Evolutionary conservation across 2,888 invertebrate species (phyloP).

Genomic region (Stegophylla sp.): DNA sequence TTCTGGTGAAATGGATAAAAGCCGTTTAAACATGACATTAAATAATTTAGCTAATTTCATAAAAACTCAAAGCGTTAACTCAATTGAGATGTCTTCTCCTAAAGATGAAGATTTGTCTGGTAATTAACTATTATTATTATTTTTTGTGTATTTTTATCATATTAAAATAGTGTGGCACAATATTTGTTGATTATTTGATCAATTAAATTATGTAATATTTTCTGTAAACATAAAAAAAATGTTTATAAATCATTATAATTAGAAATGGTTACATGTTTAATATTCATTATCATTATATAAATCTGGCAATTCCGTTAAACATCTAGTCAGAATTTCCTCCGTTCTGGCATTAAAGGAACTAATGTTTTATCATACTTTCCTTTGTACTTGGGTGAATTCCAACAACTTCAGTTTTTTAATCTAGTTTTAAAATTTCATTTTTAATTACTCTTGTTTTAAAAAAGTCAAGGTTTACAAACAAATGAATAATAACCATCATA

Average conservation of each 20-base stretch:
- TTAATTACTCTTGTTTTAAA: no score
- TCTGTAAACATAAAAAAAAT: no score
- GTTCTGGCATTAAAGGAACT: no score
- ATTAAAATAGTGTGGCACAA: background rate
- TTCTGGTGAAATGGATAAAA: slow-evolving; percentile 79
- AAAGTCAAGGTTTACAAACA: no score
- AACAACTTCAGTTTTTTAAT: no score
- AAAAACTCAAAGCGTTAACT: slow-evolving; percentile 75
- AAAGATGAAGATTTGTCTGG: slow-evolving; percentile 76
- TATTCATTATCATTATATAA: background rate
- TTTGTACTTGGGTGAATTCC: no score
- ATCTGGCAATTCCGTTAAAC: no score
- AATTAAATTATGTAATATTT: no score
- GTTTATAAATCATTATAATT: background rate
- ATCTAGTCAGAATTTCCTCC: no score
- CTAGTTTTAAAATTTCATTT: background rate
- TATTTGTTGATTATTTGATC: background rate
- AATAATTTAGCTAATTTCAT: slow-evolving; percentile 75
- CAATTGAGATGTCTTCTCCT: slow-evolving; percentile 78
- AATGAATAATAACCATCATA: background rate
- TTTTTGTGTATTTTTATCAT: background rate
- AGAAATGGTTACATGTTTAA: background rate
- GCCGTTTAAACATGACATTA: slow-evolving; percentile 75
- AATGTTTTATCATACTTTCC: no score
- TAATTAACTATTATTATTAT: slow-evolving; percentile 63